Conservation (phyloP, 2,888 invertebrate species). For the Phaedon cochleariae region DNA sequence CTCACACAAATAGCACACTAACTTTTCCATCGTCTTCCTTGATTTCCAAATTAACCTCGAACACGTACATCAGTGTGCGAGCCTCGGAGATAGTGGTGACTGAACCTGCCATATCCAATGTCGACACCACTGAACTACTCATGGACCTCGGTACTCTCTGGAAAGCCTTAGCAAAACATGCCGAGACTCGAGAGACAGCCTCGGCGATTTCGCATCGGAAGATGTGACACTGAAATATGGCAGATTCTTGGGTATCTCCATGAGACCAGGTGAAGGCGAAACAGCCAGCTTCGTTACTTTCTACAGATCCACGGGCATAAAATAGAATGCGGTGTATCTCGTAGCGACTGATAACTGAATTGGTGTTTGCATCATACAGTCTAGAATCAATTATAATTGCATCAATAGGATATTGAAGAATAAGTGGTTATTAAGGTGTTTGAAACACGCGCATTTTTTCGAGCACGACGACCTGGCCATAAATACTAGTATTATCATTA, state of each 20-base stretch:
- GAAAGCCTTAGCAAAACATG: constrained; percentile 94
- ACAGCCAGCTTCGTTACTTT: constrained; percentile 87
- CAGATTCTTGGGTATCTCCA: constrained; percentile 86
- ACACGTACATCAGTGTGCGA: constrained; percentile 78
- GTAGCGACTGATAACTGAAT: constrained; percentile 86
- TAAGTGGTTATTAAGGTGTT: too few species aligned
- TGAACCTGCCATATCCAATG: constrained; percentile 64
- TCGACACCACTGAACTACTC: constrained; percentile 77
- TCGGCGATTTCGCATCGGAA: constrained; percentile 95
- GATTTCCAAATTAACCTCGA: constrained; percentile 92
- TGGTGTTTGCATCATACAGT: constrained; percentile 82
- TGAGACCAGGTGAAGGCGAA: constrained; percentile 98
- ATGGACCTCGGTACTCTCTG: constrained; percentile 85
- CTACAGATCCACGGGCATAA: constrained; percentile 89
- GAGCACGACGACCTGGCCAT: too few species aligned
- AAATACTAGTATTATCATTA: too few species aligned
- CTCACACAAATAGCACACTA: constrained; percentile 41
- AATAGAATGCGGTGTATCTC: constrained; percentile 93
- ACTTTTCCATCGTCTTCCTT: constrained; percentile 91
- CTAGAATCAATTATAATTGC: constrained; percentile 60
- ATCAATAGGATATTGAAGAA: too few species aligned
- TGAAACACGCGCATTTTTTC: too few species aligned
- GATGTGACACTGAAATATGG: constrained; percentile 96
- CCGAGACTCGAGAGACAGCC: constrained; percentile 83
- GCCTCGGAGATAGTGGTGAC: constrained; percentile 71